Base-by-base conservation (phyloP, 1,140 invertebrate genomes). In the Wasmannia auropunctata region DNA sequence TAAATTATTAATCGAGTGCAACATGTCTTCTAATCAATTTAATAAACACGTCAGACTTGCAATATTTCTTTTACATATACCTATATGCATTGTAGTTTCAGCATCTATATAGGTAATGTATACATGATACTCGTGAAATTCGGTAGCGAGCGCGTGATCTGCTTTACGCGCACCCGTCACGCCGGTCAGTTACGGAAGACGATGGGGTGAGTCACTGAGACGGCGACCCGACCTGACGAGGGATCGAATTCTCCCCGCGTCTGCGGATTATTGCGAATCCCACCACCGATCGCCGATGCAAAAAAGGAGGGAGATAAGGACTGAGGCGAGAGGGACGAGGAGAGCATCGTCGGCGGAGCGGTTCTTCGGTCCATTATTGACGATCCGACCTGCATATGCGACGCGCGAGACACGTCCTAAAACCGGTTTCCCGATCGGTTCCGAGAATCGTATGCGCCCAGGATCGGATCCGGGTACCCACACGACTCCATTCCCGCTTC, bases 401-500 rank as follows among this genome's bases (percentile, higher is more conserved):
- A n/a, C n/a, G 67, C 75, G 83, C 89, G 88, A 88, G 88, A 87
- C 87, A 87, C 88, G 85, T 92, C 75, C 79, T 84, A 43, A 93
- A 93, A 94, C 93, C 93, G 93, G 93, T 94, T 94, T 72, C 69
- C 85, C 74, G 90, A 91, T 93, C 90, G 91, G 90, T 92, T 93
- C 91, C 87, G 90, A 86, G 87, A 91, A 92, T 80, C 65, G 85
- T 85, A 87, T 86, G 89, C 85, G 87, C 87, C 90, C 28, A 46
- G 67, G 62, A 88, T 91, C 91, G 93, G 93, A 94, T 94, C 93
- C 93, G 93, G 93, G 93, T 93, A 91, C 92, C 91, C 92, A 92
- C 89, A 90, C 84, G 83, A 72, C 34, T 37, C 70, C 72, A 49
- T 85, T 60, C 76, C 65, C 74, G 46, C 77, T 56, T 62, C 40